Conservation (phyloP, 1,140 invertebrate genomes). For the Zaprionus lachaisei region DNA sequence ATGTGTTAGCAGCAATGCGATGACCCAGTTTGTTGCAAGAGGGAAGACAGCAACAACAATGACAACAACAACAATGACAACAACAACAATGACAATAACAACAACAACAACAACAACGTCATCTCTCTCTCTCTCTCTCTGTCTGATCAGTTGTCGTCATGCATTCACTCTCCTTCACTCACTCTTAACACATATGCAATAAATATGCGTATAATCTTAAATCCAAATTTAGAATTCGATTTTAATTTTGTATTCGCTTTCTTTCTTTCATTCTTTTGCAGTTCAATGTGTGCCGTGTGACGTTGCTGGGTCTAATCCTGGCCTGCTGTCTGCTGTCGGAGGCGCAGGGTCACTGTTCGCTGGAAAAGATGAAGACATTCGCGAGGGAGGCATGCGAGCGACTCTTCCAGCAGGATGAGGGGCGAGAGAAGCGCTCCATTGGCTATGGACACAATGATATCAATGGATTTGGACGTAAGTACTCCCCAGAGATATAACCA, state of each 20-base stretch:
- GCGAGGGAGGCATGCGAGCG: conserved; percentile 79
- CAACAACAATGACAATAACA: not conserved
- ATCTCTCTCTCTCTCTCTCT: not conserved
- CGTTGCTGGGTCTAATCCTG: conserved; percentile 49
- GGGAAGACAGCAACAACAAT: not conserved
- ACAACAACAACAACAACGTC: conserved; percentile 28
- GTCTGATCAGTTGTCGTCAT: conserved; percentile 47
- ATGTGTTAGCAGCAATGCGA: conserved; percentile 26
- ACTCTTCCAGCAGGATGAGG: conserved; percentile 69
- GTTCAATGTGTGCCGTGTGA: conserved; percentile 63
- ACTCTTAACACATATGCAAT: conserved; percentile 29
- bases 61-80: not conserved
- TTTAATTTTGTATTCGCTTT: conserved; percentile 24
- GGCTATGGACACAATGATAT: conserved; percentile 53
- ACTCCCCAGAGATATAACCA: conserved; percentile 17
- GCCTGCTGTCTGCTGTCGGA: conserved; percentile 48
- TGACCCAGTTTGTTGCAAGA: conserved; percentile 67
- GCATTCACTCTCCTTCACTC: conserved; percentile 1
- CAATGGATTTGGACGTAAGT: conserved; percentile 67
- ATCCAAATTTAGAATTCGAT: conserved; percentile 40
- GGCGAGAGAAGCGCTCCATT: conserved; percentile 65
- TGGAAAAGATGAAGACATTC: conserved; percentile 74
- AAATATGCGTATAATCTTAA: not conserved
- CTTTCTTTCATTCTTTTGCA: conserved; percentile 35
- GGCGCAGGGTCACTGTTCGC: conserved; percentile 59